Percentiles rank a stretch among this genome's conserved stretches.
phyloP scores from a whole-genome alignment of 2,888 invertebrate species.

The Graphium colonna region DNA sequence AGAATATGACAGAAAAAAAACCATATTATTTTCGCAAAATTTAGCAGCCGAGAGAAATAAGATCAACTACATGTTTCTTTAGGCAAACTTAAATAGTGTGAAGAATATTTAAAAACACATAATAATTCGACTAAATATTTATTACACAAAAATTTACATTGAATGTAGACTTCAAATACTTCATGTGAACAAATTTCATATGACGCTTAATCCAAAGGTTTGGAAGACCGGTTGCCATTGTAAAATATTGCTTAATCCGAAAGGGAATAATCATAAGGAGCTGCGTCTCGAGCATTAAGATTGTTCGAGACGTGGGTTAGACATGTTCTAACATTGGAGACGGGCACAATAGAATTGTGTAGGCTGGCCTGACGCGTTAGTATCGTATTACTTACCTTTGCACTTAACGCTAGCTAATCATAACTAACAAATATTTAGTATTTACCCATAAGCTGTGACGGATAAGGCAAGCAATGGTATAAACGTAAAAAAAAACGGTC shows the following conservation, averaged over 20 bases:
- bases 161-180: too few species aligned
- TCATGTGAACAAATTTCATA: too few species aligned
- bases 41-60: too few species aligned
- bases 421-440: slow-evolving; percentile 7
- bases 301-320: slow-evolving; percentile 14
- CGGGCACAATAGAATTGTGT: slow-evolving; percentile 17
- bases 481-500: too few species aligned
- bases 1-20: too few species aligned
- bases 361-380: slow-evolving; percentile 14
- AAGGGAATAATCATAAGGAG: background rate
- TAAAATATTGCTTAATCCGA: background rate
- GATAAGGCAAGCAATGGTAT: too few species aligned
- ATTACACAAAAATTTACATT: too few species aligned
- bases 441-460: background rate
- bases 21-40: too few species aligned
- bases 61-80: too few species aligned
- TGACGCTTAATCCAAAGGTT: background rate
- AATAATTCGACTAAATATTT: too few species aligned
- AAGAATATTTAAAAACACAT: too few species aligned
- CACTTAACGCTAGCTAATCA: slow-evolving; percentile 6
- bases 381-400: slow-evolving; percentile 16
- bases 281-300: background rate
- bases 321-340: slow-evolving; percentile 11
- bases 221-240: background rate
- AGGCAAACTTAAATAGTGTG: too few species aligned